Percentiles rank a stretch among this genome's conserved stretches.
Conservation (phyloP, 2,888 invertebrate genomes). For the Leptarthrus brevirostris region DNA sequence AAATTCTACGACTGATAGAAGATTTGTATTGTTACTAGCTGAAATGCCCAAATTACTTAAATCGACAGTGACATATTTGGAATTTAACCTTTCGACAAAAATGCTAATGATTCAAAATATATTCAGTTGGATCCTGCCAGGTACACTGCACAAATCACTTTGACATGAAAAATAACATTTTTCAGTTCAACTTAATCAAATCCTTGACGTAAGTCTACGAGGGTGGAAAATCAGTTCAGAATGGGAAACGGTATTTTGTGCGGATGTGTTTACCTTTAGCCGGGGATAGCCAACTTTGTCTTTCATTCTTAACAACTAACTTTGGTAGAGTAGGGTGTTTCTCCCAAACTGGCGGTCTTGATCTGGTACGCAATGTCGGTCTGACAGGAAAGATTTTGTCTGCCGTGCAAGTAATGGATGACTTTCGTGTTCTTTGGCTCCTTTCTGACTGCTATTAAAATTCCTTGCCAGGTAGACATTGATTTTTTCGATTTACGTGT, state of each 20-base stretch:
- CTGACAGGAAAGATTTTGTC: conserved; percentile 42
- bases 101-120: conserved; percentile 36
- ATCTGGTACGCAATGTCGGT: neutral
- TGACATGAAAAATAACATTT: conserved; percentile 45
- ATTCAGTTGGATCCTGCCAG: conserved; percentile 29
- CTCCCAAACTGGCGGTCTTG: neutral
- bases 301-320: conserved; percentile 12
- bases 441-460: conserved; percentile 22
- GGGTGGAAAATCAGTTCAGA: conserved; percentile 34
- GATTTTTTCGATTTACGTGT: neutral
- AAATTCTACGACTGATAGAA: too few species aligned
- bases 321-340: neutral
- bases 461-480: neutral
- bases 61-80: conserved; percentile 32
- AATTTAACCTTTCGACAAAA: conserved; percentile 34
- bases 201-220: conserved; percentile 25
- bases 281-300: neutral
- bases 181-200: conserved; percentile 41
- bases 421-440: conserved; percentile 27
- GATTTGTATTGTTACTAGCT: too few species aligned
- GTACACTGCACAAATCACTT: conserved; percentile 41
- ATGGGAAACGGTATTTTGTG: neutral
- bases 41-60: conserved; percentile 18
- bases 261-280: neutral
- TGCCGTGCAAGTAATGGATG: conserved; percentile 41